Evolutionary conservation across 2,113 vertebrate species (phyloP).

Genomic region (Pelobates fuscus): DNA sequence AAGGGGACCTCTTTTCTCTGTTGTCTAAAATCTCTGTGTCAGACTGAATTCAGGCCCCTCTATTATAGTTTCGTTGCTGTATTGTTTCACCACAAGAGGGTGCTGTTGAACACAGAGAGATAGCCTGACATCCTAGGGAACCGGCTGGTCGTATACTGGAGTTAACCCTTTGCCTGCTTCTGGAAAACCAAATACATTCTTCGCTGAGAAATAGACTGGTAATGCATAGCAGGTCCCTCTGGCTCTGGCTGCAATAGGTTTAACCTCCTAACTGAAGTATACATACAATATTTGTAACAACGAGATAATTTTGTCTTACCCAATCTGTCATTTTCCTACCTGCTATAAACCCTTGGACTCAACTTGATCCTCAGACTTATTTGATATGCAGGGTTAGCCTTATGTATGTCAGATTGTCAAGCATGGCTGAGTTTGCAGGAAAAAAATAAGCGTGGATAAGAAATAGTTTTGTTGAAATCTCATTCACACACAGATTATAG

Average conservation of each 20-base stretch:
- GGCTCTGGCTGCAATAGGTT: neutral
- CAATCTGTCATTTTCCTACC: neutral
- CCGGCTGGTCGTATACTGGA: neutral
- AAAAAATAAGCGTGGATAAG: too few relatives aligned
- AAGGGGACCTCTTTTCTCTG: neutral
- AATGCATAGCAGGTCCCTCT: neutral
- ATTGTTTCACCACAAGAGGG: constrained; percentile 16
- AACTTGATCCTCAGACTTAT: neutral
- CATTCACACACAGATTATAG: too few relatives aligned
- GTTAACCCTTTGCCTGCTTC: constrained; percentile 2
- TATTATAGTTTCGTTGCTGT: neutral
- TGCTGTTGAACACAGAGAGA: neutral
- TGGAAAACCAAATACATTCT: neutral
- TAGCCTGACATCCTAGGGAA: neutral
- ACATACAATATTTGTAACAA: constrained; percentile 3
- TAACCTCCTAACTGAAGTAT: neutral
- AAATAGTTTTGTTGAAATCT: too few relatives aligned
- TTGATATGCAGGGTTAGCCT: neutral
- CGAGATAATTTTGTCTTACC: neutral
- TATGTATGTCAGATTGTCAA: neutral
- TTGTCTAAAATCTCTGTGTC: neutral
- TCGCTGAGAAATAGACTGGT: constrained; percentile 1
- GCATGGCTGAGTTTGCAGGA: neutral
- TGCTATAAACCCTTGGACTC: neutral
- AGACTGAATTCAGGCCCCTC: neutral